Evolutionary conservation across 2,113 vertebrate species (phyloP).

Genomic region (Pleuronectes platessa): DNA sequence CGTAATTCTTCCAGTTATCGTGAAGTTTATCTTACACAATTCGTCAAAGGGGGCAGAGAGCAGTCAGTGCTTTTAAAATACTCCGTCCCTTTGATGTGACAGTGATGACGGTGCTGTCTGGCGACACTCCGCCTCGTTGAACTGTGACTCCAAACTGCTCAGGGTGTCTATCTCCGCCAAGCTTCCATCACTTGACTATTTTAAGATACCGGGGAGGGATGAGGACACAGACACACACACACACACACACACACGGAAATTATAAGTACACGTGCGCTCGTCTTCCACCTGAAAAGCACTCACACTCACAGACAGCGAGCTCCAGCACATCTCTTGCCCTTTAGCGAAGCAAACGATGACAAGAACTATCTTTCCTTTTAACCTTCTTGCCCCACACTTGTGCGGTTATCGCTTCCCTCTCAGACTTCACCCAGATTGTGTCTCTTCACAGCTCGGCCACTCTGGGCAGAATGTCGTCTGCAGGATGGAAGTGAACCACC

Average conservation of each 20-base stretch:
- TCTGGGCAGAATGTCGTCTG: constrained; percentile 43
- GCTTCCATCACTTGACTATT: constrained; percentile 82
- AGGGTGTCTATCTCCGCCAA: constrained; percentile 68
- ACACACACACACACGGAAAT: constrained; percentile 42
- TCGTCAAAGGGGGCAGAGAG: constrained; percentile 60
- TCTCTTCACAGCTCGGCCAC: constrained; percentile 62
- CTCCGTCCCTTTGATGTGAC: constrained; percentile 72
- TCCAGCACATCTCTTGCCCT: constrained; percentile 67
- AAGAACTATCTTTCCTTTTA: constrained; percentile 82
- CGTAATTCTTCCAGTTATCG: constrained; percentile 10
- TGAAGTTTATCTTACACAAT: constrained; percentile 38
- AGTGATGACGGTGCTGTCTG: constrained; percentile 73
- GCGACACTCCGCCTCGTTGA: constrained; percentile 73
- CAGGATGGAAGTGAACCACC: constrained; percentile 41
- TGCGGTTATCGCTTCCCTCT: constrained; percentile 76
- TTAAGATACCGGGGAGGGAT: constrained; percentile 75
- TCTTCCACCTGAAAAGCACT: constrained; percentile 35
- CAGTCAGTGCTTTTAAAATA: constrained; percentile 60
- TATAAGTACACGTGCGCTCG: constrained; percentile 29
- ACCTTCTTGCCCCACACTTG: constrained; percentile 77
- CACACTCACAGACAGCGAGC: constrained; percentile 11
- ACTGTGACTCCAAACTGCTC: constrained; percentile 73
- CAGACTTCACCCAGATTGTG: constrained; percentile 75
- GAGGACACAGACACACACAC: constrained; percentile 5
- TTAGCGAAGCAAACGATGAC: constrained; percentile 75